Percentiles rank a stretch among this genome's conserved stretches.
These are phyloP conservation scores for Hypomecis punctinalis DNA, from an alignment of 2,888 invertebrate species.

Conservation along the genomic window DNA sequence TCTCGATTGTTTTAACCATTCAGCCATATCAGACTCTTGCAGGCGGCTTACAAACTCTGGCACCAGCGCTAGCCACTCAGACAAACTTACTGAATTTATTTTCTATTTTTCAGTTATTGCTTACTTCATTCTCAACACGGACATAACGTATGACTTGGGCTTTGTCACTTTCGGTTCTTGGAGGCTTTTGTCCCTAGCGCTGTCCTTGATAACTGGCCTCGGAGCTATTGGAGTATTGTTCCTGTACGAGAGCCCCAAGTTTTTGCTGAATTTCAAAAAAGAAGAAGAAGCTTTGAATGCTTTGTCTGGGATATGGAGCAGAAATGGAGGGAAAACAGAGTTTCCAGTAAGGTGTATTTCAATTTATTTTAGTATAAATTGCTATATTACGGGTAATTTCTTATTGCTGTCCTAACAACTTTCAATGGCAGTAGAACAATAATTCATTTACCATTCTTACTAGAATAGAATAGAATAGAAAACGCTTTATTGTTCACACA, in stretches of 20 bases:
- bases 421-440: too few relatives aligned
- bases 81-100: background rate
- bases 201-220: slow-evolving; percentile 83
- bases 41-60: too few relatives aligned
- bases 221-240: slow-evolving; percentile 82
- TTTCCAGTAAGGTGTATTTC: slow-evolving; percentile 15
- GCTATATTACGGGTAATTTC: too few relatives aligned
- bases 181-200: slow-evolving; percentile 59
- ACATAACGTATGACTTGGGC: slow-evolving; percentile 52
- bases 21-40: too few relatives aligned
- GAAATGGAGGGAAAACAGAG: slow-evolving; percentile 69
- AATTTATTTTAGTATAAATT: background rate
- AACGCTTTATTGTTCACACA: too few relatives aligned
- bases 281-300: slow-evolving; percentile 85
- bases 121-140: slow-evolving; percentile 52
- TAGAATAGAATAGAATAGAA: too few relatives aligned
- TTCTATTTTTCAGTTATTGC: slow-evolving; percentile 47
- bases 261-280: slow-evolving; percentile 64
- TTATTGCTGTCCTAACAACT: too few relatives aligned
- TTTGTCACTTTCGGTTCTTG: slow-evolving; percentile 58
- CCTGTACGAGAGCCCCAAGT: slow-evolving; percentile 90
- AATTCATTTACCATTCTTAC: too few relatives aligned
- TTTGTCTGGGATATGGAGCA: slow-evolving; percentile 82
- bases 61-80: too few relatives aligned
- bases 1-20: too few relatives aligned